These are phyloP conservation scores for Drosophila demipolita DNA, from an alignment of 2,888 invertebrate genomes.

Conservation along the genomic window DNA sequence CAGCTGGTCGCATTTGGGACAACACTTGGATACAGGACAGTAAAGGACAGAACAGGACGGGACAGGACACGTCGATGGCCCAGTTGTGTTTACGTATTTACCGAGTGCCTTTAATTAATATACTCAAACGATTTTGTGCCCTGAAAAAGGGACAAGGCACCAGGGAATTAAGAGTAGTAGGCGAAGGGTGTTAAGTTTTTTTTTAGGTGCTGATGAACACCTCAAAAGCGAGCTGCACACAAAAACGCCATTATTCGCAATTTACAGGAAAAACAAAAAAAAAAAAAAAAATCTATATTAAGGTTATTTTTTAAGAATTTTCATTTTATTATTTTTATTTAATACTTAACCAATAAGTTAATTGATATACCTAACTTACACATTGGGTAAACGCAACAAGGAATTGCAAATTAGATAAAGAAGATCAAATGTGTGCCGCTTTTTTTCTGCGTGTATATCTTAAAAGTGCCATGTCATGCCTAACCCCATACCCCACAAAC, in stretches of 20 bases:
- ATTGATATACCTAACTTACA: background rate
- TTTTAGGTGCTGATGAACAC: conserved; percentile 14
- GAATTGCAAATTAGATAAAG: background rate
- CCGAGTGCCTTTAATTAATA: conserved; percentile 76
- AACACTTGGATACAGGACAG: conserved; percentile 10
- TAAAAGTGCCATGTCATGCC: conserved; percentile 56
- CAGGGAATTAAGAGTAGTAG: background rate
- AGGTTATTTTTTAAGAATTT: background rate
- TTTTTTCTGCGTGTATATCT: conserved; percentile 35
- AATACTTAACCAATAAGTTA: background rate
- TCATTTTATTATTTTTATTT: background rate
- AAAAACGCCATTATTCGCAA: conserved; percentile 42
- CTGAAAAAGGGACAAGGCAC: background rate
- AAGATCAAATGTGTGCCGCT: background rate
- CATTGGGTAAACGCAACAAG: background rate
- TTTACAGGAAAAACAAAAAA: conserved; percentile 5
- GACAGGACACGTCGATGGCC: conserved; percentile 7
- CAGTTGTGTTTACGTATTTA: conserved; percentile 40
- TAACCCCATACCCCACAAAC: background rate
- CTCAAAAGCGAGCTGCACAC: conserved; percentile 33
- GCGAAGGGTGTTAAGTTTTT: conserved; percentile 40
- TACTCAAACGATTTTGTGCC: conserved; percentile 75
- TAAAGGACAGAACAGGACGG: background rate
- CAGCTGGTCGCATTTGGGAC: conserved; percentile 52
- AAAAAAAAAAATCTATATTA: background rate